phyloP scores from a whole-genome alignment of 2,113 vertebrate genomes.

The Rhipidura dahli region DNA sequence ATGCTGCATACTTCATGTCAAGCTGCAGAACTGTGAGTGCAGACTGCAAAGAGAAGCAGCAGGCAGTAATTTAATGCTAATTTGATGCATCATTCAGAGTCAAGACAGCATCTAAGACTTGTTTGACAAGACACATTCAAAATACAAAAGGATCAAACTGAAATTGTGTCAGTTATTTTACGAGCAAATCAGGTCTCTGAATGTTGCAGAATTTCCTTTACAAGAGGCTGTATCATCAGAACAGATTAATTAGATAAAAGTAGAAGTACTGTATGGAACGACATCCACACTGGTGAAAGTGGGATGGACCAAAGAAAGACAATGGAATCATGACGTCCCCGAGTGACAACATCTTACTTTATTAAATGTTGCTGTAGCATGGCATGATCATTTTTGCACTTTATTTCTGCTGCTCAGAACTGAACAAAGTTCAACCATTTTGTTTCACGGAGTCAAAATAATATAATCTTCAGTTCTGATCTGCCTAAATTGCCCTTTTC shows the following conservation, averaged over 20 bases:
- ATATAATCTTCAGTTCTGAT: background rate
- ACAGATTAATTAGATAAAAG: conserved; percentile 13
- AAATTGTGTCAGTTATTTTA: conserved; percentile 16
- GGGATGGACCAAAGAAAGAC: background rate
- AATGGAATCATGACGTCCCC: background rate
- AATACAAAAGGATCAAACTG: conserved; percentile 37
- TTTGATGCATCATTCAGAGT: conserved; percentile 14
- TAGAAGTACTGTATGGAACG: background rate
- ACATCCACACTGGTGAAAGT: background rate
- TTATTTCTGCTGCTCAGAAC: background rate
- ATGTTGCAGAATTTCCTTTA: background rate
- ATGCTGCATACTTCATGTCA: background rate
- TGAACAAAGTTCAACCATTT: background rate
- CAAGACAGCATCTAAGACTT: background rate
- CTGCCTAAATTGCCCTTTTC: background rate
- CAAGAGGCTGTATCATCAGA: background rate
- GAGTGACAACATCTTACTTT: background rate
- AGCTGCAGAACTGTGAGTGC: background rate
- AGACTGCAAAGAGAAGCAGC: background rate
- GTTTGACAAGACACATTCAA: conserved; percentile 18
- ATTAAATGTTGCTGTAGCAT: background rate
- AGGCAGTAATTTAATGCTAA: conserved; percentile 36
- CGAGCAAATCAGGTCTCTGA: background rate
- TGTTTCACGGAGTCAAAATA: background rate
- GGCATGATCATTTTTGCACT: background rate